Base-by-base conservation (phyloP, 2,888 invertebrate genomes). In the Macrosiphum euphorbiae region DNA sequence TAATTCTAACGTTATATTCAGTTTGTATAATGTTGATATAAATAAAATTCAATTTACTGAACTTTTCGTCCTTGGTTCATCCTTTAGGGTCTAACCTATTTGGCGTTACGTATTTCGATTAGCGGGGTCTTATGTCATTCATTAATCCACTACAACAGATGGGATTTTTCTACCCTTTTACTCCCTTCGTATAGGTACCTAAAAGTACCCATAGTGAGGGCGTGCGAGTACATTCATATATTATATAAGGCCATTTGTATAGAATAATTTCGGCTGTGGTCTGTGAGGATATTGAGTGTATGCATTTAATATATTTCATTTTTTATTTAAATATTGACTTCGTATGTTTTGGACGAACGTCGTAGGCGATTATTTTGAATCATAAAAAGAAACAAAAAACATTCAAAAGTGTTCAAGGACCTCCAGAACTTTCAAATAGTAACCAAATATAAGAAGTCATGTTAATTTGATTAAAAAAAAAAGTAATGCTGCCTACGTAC, bases 71-170 rank as follows among this genome's bases (percentile, higher is more conserved):
- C 44, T 61, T 47, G n/a, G 50, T 67, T 47, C n/a, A 10, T 67
- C n/a, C 61, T 16, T 47, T 67, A 61, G n/a, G 24, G n/a, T 67
- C 67, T 67, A n/a, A 35, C 50, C 35, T n/a, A 90, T 50, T 35
- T 28, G 67, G 47, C n/a, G n/a, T 67, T 47, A 47, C 90, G n/a
- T 61, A 41, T 84, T 84, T 78, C 50, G 90, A 90, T 90, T 78
- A 90, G 35, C 41, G 50, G 52, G 78, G 78, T 90, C 35, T 90
- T 90, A 78, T 90, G 78, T 90, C 90, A 78, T 90, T 84, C 78
- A 52, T 90, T 52, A 78, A 52, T 28, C 41, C 13, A 47, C 78
- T 90, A 55, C 78, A 84, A 52, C 90, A 84, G 90, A 90, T 52
- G 41, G 26, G 52, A 41, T 50, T 90, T 90, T 52, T 52, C 41